A percentile compares a stretch with the other conserved stretches of the same genome.
Evolutionary conservation across 2,113 vertebrate genomes (phyloP).

Genomic region (Pica pica): DNA sequence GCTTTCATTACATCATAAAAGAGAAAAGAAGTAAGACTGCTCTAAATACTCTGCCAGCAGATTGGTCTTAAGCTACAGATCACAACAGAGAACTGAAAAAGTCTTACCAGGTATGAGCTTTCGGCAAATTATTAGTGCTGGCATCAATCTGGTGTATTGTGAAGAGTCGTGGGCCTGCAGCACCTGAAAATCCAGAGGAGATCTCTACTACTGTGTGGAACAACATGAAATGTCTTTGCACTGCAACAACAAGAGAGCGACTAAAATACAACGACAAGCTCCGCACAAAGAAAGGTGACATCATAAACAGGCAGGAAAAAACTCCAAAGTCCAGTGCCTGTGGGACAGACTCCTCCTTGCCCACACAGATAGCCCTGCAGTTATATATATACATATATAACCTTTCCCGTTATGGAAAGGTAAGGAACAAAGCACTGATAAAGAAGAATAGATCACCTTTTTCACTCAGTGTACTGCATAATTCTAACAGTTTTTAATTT

Average conservation of each 20-base stretch:
- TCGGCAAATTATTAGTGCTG: slow-evolving; percentile 93
- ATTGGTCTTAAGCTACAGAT: neutral
- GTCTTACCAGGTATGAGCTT: slow-evolving; percentile 95
- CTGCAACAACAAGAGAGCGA: neutral
- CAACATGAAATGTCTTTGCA: neutral
- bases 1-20: neutral
- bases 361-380: neutral
- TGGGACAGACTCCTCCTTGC: neutral
- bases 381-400: neutral
- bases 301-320: neutral
- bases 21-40: neutral
- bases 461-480: neutral
- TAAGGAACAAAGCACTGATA: neutral
- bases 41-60: neutral
- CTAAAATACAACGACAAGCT: neutral
- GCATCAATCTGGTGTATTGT: slow-evolving; percentile 98
- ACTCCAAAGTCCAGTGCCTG: no score
- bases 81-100: neutral
- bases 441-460: neutral
- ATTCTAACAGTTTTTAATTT: neutral
- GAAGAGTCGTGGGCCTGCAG: slow-evolving; percentile 93
- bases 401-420: neutral
- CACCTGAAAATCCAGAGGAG: slow-evolving; percentile 74
- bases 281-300: neutral
- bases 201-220: neutral